Percentiles rank a stretch among this genome's conserved stretches.
Conservation (phyloP, 2,888 invertebrate genomes). For the Rambutsinella grinnellia region DNA sequence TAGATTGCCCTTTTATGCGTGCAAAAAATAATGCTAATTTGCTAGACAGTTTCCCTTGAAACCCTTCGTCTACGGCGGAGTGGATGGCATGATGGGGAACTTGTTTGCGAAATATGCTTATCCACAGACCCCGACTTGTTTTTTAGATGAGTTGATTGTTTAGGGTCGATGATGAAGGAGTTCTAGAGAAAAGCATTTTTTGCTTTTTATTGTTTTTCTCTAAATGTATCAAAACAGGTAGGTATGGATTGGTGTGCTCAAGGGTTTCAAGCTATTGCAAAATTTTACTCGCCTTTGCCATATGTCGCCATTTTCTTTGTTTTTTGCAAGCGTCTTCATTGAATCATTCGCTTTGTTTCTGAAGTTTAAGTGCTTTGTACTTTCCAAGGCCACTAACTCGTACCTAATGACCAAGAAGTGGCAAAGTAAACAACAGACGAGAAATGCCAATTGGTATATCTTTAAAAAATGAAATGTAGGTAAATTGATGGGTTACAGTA, state of each 20-base stretch:
- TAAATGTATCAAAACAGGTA: neutral
- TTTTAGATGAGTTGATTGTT: neutral
- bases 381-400: neutral
- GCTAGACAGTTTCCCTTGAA: conserved; percentile 27
- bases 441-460: neutral
- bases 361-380: neutral
- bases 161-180: neutral
- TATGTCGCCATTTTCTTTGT: conserved; percentile 12
- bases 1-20: neutral
- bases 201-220: neutral
- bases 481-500: neutral
- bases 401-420: neutral
- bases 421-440: neutral
- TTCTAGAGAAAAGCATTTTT: neutral
- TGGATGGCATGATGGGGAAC: conserved; percentile 2
- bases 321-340: neutral
- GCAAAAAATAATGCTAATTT: conserved; percentile 4
- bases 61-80: conserved; percentile 7
- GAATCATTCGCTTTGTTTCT: neutral
- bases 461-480: neutral
- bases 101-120: conserved; percentile 9
- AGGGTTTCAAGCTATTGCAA: neutral
- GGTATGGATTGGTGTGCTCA: neutral
- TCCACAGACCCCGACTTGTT: neutral
- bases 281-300: conserved; percentile 6